Conservation (phyloP, 1,140 invertebrate species). For the Maniola jurtina region DNA sequence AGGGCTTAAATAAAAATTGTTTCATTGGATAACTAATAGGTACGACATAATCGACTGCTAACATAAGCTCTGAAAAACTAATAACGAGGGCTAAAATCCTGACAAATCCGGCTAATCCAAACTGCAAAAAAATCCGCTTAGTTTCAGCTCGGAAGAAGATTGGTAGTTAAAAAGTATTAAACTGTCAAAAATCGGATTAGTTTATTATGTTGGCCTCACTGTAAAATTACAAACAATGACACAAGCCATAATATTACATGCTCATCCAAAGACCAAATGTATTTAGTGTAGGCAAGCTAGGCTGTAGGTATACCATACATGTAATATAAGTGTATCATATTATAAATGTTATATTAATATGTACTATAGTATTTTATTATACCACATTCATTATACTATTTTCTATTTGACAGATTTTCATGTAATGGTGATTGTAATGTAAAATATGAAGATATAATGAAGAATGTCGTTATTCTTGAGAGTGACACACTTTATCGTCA, state of each 20-base stretch:
- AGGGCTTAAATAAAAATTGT: no score
- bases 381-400: no score
- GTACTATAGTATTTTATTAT: conserved; percentile 17
- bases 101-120: no score
- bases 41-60: no score
- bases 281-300: conserved; percentile 71
- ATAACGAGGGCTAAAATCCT: no score
- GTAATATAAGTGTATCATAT: conserved; percentile 34
- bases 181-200: not conserved
- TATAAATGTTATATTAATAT: conserved; percentile 39
- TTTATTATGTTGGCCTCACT: not conserved
- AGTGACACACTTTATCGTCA: not conserved
- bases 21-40: no score
- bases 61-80: no score
- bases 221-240: conserved; percentile 64
- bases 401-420: conserved; percentile 1
- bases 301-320: conserved; percentile 59
- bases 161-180: not conserved
- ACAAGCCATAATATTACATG: conserved; percentile 72
- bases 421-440: not conserved
- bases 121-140: no score
- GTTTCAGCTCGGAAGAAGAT: no score
- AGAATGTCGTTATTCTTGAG: no score
- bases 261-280: conserved; percentile 77
- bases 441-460: no score